A percentile compares a stretch with the other conserved stretches of the same genome.
These are phyloP conservation scores for Cyclargus thomasi DNA, from an alignment of 1,140 invertebrate genomes.

Conservation along the genomic window DNA sequence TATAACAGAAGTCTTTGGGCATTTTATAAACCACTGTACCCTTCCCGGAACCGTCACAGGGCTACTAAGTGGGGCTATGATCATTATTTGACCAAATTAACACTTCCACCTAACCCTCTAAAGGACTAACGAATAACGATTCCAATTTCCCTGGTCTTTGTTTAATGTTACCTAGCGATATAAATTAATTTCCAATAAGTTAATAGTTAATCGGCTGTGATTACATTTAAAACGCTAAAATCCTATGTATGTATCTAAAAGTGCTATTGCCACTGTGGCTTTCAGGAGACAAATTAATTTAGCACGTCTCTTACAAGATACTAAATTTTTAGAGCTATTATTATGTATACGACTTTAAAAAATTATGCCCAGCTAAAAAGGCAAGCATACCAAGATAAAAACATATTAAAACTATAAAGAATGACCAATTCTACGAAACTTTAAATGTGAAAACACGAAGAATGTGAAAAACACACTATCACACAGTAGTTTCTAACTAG, in stretches of 20 bases:
- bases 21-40: slow-evolving; percentile 55
- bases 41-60: slow-evolving; percentile 61
- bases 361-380: too few relatives aligned
- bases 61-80: slow-evolving; percentile 62
- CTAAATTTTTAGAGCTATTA: too few relatives aligned
- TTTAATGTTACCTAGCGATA: neutral
- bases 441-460: neutral
- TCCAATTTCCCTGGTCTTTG: slow-evolving; percentile 13
- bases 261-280: too few relatives aligned
- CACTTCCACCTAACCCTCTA: slow-evolving; percentile 47
- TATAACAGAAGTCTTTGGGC: slow-evolving; percentile 59
- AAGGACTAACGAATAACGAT: slow-evolving; percentile 19
- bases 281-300: too few relatives aligned
- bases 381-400: too few relatives aligned
- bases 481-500: slow-evolving; percentile 5
- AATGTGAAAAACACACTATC: neutral
- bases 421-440: too few relatives aligned
- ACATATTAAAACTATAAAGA: too few relatives aligned
- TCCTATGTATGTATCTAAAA: too few relatives aligned
- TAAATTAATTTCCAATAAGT: neutral
- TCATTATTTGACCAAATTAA: slow-evolving; percentile 70
- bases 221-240: too few relatives aligned
- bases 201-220: too few relatives aligned
- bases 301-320: too few relatives aligned
- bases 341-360: too few relatives aligned